phyloP scores from a whole-genome alignment of 2,888 invertebrate species.

The Clanis bilineata region DNA sequence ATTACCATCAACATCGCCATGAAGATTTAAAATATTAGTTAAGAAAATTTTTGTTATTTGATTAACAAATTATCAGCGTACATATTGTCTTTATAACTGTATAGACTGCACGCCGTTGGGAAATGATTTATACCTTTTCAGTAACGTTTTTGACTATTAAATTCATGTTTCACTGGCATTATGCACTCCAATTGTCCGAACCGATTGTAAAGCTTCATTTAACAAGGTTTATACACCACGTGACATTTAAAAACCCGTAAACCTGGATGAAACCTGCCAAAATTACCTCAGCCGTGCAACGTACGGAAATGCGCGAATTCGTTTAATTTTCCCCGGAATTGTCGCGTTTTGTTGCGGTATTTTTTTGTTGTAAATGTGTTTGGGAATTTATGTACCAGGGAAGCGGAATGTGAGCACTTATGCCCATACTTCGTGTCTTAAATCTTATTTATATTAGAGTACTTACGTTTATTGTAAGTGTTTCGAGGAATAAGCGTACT shows the following conservation, averaged over 20 bases:
- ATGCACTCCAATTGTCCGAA: slow-evolving; percentile 1
- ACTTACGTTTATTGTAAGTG: neutral
- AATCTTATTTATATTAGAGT: neutral
- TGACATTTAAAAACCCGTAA: slow-evolving; percentile 25
- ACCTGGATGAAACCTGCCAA: slow-evolving; percentile 12
- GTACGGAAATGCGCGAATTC: neutral
- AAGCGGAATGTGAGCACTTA: neutral
- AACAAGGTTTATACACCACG: slow-evolving; percentile 7
- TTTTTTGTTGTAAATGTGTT: neutral
- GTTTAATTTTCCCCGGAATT: slow-evolving; percentile 3
- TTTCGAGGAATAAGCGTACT: too few relatives aligned
- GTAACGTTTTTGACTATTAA: neutral
- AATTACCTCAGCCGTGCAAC: slow-evolving; percentile 12
- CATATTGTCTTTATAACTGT: too few relatives aligned
- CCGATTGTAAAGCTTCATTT: slow-evolving; percentile 11
- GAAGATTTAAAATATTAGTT: too few relatives aligned
- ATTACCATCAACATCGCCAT: too few relatives aligned
- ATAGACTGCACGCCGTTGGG: too few relatives aligned
- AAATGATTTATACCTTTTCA: neutral
- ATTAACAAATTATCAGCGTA: too few relatives aligned
- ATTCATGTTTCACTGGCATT: neutral
- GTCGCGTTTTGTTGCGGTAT: neutral
- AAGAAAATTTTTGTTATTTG: too few relatives aligned
- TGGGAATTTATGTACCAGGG: neutral
- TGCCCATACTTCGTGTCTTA: neutral